Evolutionary conservation across 2,888 invertebrate species (phyloP).

Genomic region (Acleris holmiana): DNA sequence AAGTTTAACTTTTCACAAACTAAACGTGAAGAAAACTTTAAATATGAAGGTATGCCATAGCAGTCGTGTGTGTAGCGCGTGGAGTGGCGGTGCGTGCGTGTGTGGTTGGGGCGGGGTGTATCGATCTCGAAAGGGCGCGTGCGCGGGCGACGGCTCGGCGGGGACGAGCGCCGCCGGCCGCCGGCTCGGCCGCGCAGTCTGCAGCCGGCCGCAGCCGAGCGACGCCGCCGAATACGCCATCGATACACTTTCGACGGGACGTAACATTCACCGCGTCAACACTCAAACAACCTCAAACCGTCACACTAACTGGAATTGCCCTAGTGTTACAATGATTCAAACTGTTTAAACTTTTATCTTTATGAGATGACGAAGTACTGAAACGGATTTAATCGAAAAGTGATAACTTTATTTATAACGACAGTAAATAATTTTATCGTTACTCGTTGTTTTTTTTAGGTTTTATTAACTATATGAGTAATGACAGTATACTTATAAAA

Average conservation of each 20-base stretch:
- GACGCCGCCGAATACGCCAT: slow-evolving; percentile 57
- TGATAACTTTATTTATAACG: slow-evolving; percentile 56
- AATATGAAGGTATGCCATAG: slow-evolving; percentile 59
- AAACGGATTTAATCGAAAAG: slow-evolving; percentile 46
- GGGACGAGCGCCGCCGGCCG: slow-evolving; percentile 54
- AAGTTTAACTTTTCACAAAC: slow-evolving; percentile 51
- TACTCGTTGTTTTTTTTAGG: slow-evolving; percentile 32
- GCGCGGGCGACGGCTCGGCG: slow-evolving; percentile 60
- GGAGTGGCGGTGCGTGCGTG: slow-evolving; percentile 53
- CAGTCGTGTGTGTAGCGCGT: slow-evolving; percentile 52
- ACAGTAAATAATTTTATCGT: slow-evolving; percentile 38
- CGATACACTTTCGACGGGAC: slow-evolving; percentile 52
- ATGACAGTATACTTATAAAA: slow-evolving; percentile 33
- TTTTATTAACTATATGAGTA: slow-evolving; percentile 4
- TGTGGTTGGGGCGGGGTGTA: slow-evolving; percentile 77
- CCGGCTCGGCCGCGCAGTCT: slow-evolving; percentile 72
- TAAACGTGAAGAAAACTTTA: slow-evolving; percentile 50
- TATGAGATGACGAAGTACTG: slow-evolving; percentile 43
- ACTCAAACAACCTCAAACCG: slow-evolving; percentile 71
- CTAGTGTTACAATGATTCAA: slow-evolving; percentile 57
- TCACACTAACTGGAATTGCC: slow-evolving; percentile 71
- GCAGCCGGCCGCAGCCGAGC: slow-evolving; percentile 77
- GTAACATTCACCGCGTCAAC: slow-evolving; percentile 75
- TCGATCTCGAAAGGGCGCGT: slow-evolving; percentile 72
- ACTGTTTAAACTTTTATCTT: slow-evolving; percentile 53